Evolutionary conservation across 1,140 invertebrate genomes (phyloP).

Genomic region (Odontomachus brunneus): DNA sequence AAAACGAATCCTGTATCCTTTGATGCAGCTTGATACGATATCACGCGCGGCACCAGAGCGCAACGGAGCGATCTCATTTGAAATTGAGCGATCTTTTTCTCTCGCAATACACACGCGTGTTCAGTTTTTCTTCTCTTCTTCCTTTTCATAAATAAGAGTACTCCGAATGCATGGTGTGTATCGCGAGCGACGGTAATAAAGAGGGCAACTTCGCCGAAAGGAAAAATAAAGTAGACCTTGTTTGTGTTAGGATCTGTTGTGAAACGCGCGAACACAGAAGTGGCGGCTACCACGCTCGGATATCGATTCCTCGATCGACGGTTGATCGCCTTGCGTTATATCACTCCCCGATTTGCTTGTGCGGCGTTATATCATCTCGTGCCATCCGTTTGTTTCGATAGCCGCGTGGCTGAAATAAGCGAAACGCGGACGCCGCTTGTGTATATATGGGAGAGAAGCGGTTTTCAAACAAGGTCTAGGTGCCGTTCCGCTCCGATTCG

Average conservation of each 20-base stretch:
- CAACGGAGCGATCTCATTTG: neutral
- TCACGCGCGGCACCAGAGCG: too few species aligned
- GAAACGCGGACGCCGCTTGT: neutral
- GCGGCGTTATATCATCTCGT: conserved; percentile 24
- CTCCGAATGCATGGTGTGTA: too few species aligned
- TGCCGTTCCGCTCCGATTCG: conserved; percentile 6
- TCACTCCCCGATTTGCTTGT: conserved; percentile 10
- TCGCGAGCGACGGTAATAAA: too few species aligned
- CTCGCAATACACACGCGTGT: neutral
- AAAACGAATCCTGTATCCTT: neutral
- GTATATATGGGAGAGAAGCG: too few species aligned
- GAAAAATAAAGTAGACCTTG: neutral
- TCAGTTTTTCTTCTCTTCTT: neutral
- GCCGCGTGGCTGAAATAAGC: conserved; percentile 18
- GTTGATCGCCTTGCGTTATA: conserved; percentile 5
- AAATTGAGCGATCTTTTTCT: neutral
- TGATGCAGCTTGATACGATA: too few species aligned
- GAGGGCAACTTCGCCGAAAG: neutral
- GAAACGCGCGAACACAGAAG: neutral
- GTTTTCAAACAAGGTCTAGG: conserved; percentile 1
- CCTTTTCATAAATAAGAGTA: neutral
- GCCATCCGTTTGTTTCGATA: conserved; percentile 31
- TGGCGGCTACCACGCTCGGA: neutral
- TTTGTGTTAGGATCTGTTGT: conserved; percentile 10
- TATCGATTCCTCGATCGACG: conserved; percentile 12